Base-by-base conservation (phyloP, 2,113 vertebrate genomes). In the Panthera leo region DNA sequence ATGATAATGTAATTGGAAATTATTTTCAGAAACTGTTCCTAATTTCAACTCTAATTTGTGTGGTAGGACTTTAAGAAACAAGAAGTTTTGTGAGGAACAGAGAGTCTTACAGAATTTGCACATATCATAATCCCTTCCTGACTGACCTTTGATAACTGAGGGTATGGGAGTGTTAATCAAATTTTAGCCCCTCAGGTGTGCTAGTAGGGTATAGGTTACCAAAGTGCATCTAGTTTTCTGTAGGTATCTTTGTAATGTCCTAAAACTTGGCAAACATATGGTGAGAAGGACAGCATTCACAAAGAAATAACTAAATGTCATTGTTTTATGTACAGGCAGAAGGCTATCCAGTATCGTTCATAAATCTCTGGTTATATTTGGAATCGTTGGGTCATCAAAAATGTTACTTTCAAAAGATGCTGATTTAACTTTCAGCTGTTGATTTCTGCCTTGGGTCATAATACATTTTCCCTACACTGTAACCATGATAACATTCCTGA, bases 321-420 rank as follows among this genome's bases (percentile, higher is more conserved):
- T 68, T 70, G 68, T 55, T 82, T 73, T 83, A 19, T 78, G 16
- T 48, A 34, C 29, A 39, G 45, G 45, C 67, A 80, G 86, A 91
- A 85, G 93, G 13, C 42, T 65, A 36, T 90, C 34, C 11, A 19
- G 31, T 76, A 21, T 85, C 45, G 45, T 80, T 93, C 86, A 48
- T 76, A 89, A 79, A 79, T 94, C 39, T 90, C 82, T 78, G 65
- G 61, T 65, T 93, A 51, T 88, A 42, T 89, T 73, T 93, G 91
- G 75, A 95, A 85, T 1, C 21, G 4, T 70, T 89, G 78, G 21
- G 27, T 91, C 97, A 61, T 55, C 85, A 76, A 90, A 65, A 53
- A 58, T 91, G 15, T 84, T 89, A 70, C 65, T 97, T 96, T 91
- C 55, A 36, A 79, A 97, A 90, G 68, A 96, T 86, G 36, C 73